Evolutionary conservation across 2,113 vertebrate species (phyloP), one percentile per base, ranked within the genome.

Genomic region (Oenanthe melanoleuca): DNA sequence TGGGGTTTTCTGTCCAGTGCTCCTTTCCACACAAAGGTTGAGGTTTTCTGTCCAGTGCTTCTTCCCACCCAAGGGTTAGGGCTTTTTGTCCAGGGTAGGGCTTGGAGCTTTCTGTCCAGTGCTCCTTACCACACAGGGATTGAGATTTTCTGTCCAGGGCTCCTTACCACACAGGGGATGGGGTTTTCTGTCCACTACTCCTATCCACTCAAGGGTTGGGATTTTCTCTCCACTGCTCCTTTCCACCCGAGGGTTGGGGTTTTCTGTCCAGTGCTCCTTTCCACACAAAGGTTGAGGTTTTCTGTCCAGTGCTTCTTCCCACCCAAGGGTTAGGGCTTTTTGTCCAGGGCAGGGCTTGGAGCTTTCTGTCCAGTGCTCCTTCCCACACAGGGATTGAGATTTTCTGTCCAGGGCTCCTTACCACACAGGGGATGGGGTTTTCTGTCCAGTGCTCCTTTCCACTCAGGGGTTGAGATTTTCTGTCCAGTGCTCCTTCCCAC

Each of bases 221-320:
- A 21, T 19, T 55, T 42, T 22, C 52, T 24, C 5, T 22, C 4
- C 14, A 17, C 5, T 5, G 24, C 24, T 66, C 23, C 44, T 47
- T n/a, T 33, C 45, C 33, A 1, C 40, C 0, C 29, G 12, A 12
- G 21, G 31, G 0, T 33, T 37, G 20, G 18, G 7, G 28, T 13
- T 52, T 44, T 29, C 59, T 28, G 12, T 26, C 4, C 40, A 28
- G 3, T 4, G 18, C 19, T 74, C 24, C 33, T 34, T 34, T 8
- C 20, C 8, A 3, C 2, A 0, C 25, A 37, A 3, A 5, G 11
- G 0, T 31, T 29, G 26, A 8, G 8, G 2, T 3, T 45, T 11
- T 29, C 55, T 45, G 6, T 33, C 22, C 65, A n/a, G 2, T 3
- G 50, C 73, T 84, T 5, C 70, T 82, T 31, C 20, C 26, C 38